Percentiles rank a stretch among this genome's conserved stretches.
phyloP scores from a whole-genome alignment of 1,140 invertebrate species.

The Meteorus sp. region DNA sequence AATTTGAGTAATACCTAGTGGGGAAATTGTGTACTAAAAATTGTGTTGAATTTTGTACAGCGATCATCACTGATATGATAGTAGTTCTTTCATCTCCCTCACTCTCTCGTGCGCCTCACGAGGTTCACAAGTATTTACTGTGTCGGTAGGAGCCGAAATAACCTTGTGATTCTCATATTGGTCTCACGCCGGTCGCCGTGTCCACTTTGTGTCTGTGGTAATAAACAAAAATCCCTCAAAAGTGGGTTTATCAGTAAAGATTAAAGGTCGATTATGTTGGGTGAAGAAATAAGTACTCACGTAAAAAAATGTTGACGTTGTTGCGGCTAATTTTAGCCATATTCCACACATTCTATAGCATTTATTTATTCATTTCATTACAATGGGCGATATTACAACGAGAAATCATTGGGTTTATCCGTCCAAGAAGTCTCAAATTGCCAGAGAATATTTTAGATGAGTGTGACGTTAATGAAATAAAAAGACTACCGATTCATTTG shows the following conservation, averaged over 20 bases:
- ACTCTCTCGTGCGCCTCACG: no score
- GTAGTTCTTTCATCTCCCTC: no score
- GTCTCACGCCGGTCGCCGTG: no score
- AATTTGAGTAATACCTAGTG: no score
- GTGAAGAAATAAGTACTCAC: neutral
- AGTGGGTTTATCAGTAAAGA: neutral
- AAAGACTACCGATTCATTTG: constrained; percentile 58
- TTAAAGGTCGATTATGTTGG: neutral
- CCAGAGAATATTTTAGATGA: neutral
- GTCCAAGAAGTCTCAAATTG: constrained; percentile 8
- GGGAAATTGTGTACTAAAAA: no score
- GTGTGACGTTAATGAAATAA: constrained; percentile 23
- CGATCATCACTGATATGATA: no score
- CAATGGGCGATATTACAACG: constrained; percentile 5
- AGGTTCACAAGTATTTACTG: no score
- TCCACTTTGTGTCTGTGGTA: no score
- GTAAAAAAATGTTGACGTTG: neutral
- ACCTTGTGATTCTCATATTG: no score
- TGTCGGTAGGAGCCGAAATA: no score
- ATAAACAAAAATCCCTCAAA: no score
- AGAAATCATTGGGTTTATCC: constrained; percentile 3
- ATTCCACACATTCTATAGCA: neutral
- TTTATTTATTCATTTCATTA: neutral
- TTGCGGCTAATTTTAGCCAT: neutral
- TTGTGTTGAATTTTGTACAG: no score